Base-by-base conservation (phyloP, 2,113 vertebrate genomes). In the Crotalus tigris region DNA sequence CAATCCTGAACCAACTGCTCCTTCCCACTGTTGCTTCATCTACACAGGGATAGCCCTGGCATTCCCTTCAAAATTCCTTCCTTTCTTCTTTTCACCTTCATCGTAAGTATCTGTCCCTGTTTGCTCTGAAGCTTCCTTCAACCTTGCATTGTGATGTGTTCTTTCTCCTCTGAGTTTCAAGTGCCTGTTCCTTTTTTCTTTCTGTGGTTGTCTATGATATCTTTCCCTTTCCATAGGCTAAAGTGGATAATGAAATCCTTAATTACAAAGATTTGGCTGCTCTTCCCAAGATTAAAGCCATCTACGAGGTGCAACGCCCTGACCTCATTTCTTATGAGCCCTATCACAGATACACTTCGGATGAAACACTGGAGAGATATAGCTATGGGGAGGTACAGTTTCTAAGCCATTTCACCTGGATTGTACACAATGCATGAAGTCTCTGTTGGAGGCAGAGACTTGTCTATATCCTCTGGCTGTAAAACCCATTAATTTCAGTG, bases 251-350 rank as follows among this genome's bases (percentile, higher is more conserved):
- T 98, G 98, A 99, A 97, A 98, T 99, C 97, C 99, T 99, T 98
- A 98, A 98, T 98, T 99, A 99, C 98, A 99, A 99, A 98, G 99
- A 99, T 97, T 98, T 99, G 97, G 99, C 99, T 95, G 99, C 99
- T 96, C 98, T 99, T 97, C 99, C 99, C 98, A 99, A 99, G 98
- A 98, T 99, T 98, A 99, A 99, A 97, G 98, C 99, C 97, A 99
- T 99, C 98, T 99, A 99, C 90, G 99, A 99, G 97, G 98, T 99
- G 95, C 99, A 99, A 95, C 98, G 98, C 95, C 99, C 99, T 64
- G 99, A 99, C 98, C 99, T 99, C 98, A 98, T 99, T 98, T 98
- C 98, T 96, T 99, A 99, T 95, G 99, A 99, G 97, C 98, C 99
- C 95, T 99, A 98, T 98, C 98, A 98, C 98, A 98, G 98, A 99